A percentile compares a stretch with the other conserved stretches of the same genome.
phyloP scores from a whole-genome alignment of 2,888 invertebrate species.

The Carcina quercana region DNA sequence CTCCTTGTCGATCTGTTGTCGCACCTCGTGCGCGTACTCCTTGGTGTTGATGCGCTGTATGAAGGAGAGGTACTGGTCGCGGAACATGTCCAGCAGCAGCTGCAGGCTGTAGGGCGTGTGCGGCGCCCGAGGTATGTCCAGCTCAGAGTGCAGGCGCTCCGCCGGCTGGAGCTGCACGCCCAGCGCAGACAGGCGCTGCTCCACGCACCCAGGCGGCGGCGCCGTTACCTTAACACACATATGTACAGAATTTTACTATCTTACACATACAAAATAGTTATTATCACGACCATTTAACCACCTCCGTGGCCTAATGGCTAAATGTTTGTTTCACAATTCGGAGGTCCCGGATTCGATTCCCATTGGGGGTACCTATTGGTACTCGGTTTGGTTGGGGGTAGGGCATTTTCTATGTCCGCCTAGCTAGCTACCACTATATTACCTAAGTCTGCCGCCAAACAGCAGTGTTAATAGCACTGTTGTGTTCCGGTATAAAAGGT shows the following conservation, averaged over 20 bases:
- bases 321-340: no score
- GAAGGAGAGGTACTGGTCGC: conserved; percentile 89
- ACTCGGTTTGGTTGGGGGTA: no score
- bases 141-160: conserved; percentile 82
- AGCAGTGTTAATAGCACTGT: no score
- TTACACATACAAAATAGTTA: background rate
- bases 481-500: no score
- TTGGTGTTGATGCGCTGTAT: conserved; percentile 89
- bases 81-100: conserved; percentile 88
- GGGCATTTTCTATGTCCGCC: no score
- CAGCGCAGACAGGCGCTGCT: conserved; percentile 89
- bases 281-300: background rate
- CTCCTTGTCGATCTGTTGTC: conserved; percentile 86
- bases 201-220: conserved; percentile 93
- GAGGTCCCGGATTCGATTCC: no score
- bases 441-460: no score
- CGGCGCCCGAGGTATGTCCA: conserved; percentile 87
- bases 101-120: conserved; percentile 90
- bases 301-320: no score
- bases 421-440: no score
- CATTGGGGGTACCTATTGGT: no score
- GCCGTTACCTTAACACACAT: conserved; percentile 71
- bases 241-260: background rate
- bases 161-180: conserved; percentile 79
- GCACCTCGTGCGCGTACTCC: conserved; percentile 81